Base-by-base conservation (phyloP, 1,140 invertebrate genomes). In the Drosophila nannoptera region DNA sequence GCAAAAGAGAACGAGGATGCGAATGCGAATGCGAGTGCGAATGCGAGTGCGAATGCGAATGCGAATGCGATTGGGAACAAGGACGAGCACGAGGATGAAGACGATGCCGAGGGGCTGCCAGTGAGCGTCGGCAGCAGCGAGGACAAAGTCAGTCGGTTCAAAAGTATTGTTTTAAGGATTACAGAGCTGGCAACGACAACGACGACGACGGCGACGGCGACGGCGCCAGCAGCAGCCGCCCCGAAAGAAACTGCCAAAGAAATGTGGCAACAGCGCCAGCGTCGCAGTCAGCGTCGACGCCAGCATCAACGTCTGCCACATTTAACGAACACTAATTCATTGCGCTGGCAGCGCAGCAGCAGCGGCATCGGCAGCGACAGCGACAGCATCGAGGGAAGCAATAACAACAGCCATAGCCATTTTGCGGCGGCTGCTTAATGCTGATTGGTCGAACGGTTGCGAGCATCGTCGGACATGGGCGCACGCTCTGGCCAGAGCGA, bases 271-370 rank as follows among this genome's bases (percentile, higher is more conserved):
- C 80, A 84, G 69, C 67, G 80, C 76, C 58, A 43, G 45, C 61
- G 9, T 43, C 40, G 40, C 5, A 6, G 40, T 2, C 12, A 7
- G 14, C 40, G 6, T 5, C 52, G 11, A 31, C n/a, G 62, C 16
- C 55, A 16, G n/a, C 65, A 12, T 29, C 40, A 49, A n/a, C 56
- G 36, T 11, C 58, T 83, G 80, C 64, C 77, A 69, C 86, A 82
- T 87, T 87, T 87, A 87, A 87, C 86, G 69, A 87, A 69, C 64
- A 75, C 77, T 87, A 87, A 87, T 87, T 87, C 86, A 84, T 87
- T 84, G 75, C 86, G 86, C 77, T 75, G 60, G 29, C 59, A 63
- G 45, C 42, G 45, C 64, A 59, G 54, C 66, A 63, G 42, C 63
- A 53, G 56, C 65, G 69, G 50, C 66, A n/a, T n/a, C n/a, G n/a